A percentile compares a stretch with the other conserved stretches of the same genome.
These are phyloP conservation scores for Ephestia elutella DNA, from an alignment of 1,140 invertebrate species.

Conservation along the genomic window DNA sequence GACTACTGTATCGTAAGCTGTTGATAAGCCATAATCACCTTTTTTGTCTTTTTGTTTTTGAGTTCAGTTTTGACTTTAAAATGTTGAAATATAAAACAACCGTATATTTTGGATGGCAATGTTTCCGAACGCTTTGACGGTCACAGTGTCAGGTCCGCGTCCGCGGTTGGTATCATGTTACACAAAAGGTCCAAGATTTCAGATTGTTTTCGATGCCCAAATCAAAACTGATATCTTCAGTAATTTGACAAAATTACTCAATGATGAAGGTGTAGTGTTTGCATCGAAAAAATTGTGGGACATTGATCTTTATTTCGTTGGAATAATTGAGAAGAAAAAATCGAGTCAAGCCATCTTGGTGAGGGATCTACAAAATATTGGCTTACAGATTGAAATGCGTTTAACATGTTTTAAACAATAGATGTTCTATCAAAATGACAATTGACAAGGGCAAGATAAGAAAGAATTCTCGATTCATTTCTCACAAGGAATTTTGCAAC, in stretches of 20 bases:
- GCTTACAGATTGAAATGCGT: conserved; percentile 49
- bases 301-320: conserved; percentile 14
- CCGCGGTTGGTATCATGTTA: conserved; percentile 54
- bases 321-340: conserved; percentile 9
- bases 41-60: conserved; percentile 14
- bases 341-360: conserved; percentile 28
- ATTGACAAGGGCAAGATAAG: conserved; percentile 38
- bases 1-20: conserved; percentile 56
- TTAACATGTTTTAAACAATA: conserved; percentile 32
- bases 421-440: conserved; percentile 47
- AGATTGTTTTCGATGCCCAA: conserved; percentile 64
- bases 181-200: conserved; percentile 60
- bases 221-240: conserved; percentile 61
- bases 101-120: background rate
- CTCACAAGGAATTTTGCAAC: conserved; percentile 38
- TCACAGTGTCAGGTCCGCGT: conserved; percentile 31
- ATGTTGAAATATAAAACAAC: background rate
- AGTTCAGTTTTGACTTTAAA: conserved; percentile 20
- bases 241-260: conserved; percentile 60
- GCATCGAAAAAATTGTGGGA: conserved; percentile 16
- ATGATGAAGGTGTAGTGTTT: conserved; percentile 31
- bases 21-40: conserved; percentile 39
- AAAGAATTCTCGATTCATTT: conserved; percentile 38
- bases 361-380: conserved; percentile 38
- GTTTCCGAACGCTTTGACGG: conserved; percentile 21